Evolutionary conservation across 37 sponge, comb jelly and placozoan species (phyloP).

Genomic region (Agelas oroides): DNA sequence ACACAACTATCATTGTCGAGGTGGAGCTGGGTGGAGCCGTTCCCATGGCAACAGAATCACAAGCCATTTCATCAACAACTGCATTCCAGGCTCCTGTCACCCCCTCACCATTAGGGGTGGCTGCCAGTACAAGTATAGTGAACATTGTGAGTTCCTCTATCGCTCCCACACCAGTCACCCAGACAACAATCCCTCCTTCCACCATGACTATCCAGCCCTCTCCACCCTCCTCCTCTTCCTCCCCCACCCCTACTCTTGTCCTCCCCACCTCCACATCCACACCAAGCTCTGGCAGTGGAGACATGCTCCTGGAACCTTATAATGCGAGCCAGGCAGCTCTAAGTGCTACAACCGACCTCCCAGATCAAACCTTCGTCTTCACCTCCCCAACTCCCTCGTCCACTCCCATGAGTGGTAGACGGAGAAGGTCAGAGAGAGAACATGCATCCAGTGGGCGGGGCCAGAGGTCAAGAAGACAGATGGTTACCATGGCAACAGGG

Average conservation of each 20-base stretch:
- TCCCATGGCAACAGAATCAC: background rate
- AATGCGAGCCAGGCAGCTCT: too few species aligned
- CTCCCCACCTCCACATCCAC: too few species aligned
- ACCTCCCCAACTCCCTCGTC: slow-evolving; percentile 4
- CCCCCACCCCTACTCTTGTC: too few species aligned
- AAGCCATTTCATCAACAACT: background rate
- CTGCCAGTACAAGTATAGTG: background rate
- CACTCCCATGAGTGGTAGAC: background rate
- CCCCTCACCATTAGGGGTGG: background rate
- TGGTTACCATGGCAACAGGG: background rate
- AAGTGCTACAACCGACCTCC: too few species aligned
- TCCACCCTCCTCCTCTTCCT: background rate
- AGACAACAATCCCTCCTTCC: too few species aligned
- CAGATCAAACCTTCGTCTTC: background rate
- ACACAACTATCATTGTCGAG: slow-evolving; percentile 59
- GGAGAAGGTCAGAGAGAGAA: too few species aligned
- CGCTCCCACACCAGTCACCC: background rate
- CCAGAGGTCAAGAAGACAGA: background rate
- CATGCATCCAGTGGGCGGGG: background rate
- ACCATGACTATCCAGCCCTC: too few species aligned
- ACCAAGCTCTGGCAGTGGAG: too few species aligned
- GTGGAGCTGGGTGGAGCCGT: background rate
- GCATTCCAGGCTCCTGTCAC: background rate
- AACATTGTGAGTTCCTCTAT: background rate
- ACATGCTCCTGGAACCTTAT: too few species aligned